Conservation (phyloP, 1,140 invertebrate species). For the Coenobita brevimanus region DNA sequence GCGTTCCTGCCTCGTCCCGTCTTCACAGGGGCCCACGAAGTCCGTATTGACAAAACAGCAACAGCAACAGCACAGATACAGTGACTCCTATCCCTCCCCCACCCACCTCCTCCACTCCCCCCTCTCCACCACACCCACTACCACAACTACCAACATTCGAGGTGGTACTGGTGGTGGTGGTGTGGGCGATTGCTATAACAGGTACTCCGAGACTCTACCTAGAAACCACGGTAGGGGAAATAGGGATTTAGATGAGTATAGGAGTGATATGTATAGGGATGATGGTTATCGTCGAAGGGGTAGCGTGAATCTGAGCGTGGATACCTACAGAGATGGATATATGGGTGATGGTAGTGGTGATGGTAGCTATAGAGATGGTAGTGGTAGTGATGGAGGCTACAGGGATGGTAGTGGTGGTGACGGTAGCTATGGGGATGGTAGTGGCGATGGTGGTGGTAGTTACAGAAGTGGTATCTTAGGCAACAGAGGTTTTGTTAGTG, state of each 20-base stretch:
- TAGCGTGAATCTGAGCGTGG: not conserved
- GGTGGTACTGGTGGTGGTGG: not conserved
- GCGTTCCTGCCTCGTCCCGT: no score
- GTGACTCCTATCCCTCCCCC: not conserved
- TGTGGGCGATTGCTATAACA: not conserved
- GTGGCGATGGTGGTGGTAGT: not conserved
- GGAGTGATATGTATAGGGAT: slow-evolving; percentile 6
- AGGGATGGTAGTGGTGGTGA: slow-evolving; percentile 9
- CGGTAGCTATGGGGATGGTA: not conserved
- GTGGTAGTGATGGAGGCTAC: not conserved
- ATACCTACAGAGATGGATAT: no score
- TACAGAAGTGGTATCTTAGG: not conserved
- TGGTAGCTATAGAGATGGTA: not conserved
- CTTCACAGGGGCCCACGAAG: no score
- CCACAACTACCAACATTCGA: no score
- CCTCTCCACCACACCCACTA: not conserved
- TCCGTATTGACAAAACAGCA: no score
- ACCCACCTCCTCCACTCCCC: not conserved
- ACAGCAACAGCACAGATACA: no score
- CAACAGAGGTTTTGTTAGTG: not conserved
- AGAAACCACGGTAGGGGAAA: slow-evolving; percentile 36
- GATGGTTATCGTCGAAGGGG: not conserved
- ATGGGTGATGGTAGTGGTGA: not conserved
- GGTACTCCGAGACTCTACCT: slow-evolving; percentile 39
- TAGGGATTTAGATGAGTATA: slow-evolving; percentile 30